Percentiles rank a stretch among this genome's conserved stretches.
These are phyloP conservation scores for Heterotilapia buettikoferi DNA, from an alignment of 2,113 vertebrate genomes.

Conservation along the genomic window DNA sequence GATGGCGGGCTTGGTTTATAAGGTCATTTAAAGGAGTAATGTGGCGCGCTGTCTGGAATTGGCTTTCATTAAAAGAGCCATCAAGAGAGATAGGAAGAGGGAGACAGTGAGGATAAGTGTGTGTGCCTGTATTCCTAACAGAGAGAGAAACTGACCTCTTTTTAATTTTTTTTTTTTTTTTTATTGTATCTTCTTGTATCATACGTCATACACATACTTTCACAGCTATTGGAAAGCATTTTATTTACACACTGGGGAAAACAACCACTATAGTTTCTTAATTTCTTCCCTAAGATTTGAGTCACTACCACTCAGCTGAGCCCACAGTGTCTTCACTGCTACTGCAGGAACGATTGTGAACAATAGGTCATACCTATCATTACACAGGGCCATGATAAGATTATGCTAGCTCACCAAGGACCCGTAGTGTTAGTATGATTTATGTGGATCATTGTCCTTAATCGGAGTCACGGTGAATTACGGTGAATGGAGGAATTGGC, in stretches of 20 bases:
- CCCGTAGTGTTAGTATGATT: slow-evolving; percentile 15
- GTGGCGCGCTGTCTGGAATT: slow-evolving; percentile 58
- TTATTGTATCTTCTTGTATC: not conserved
- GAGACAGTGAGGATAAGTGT: not conserved
- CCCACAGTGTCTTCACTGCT: not conserved
- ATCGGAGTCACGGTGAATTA: slow-evolving; percentile 42
- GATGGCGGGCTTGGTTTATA: slow-evolving; percentile 61
- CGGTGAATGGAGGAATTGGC: not conserved
- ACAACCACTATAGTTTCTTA: not conserved
- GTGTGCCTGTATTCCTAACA: not conserved
- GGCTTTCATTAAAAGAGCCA: slow-evolving; percentile 66
- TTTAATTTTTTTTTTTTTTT: not conserved
- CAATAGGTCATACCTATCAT: slow-evolving; percentile 26
- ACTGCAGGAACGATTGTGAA: not conserved
- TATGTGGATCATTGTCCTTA: slow-evolving; percentile 38
- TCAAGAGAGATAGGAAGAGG: slow-evolving; percentile 14
- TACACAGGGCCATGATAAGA: slow-evolving; percentile 34
- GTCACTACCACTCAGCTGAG: not conserved
- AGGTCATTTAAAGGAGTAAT: slow-evolving; percentile 70
- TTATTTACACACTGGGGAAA: slow-evolving; percentile 30
- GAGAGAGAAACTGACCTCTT: not conserved
- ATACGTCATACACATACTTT: not conserved
- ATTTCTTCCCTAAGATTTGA: slow-evolving; percentile 2
- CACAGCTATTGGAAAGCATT: slow-evolving; percentile 18
- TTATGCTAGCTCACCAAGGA: slow-evolving; percentile 31